Conservation (phyloP, 2,888 invertebrate genomes). For the Meta bourneti region DNA sequence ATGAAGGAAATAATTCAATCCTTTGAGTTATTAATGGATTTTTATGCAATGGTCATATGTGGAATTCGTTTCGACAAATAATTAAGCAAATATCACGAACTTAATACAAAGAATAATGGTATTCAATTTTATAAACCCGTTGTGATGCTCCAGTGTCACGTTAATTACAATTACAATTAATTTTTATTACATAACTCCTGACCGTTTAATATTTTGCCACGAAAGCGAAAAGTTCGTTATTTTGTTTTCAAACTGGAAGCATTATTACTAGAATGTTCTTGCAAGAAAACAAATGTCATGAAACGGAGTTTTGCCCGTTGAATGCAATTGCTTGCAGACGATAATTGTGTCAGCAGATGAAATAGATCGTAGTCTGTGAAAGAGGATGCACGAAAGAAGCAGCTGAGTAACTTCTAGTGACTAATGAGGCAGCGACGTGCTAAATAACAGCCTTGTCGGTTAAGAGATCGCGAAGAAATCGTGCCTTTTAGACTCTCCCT, state of each 20-base stretch:
- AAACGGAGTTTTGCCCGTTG: neutral
- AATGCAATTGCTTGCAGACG: neutral
- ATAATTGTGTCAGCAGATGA: conserved; percentile 29
- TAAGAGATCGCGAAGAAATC: neutral
- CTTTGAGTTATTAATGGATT: too few relatives aligned
- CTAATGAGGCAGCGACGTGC: neutral
- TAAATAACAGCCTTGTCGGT: conserved; percentile 4
- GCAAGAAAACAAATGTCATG: too few relatives aligned
- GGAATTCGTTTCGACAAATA: too few relatives aligned
- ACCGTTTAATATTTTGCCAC: neutral
- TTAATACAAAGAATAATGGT: too few relatives aligned
- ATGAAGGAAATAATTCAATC: too few relatives aligned
- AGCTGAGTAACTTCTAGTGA: conserved; percentile 16
- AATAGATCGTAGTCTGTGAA: conserved; percentile 3
- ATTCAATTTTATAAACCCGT: too few relatives aligned
- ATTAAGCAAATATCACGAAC: too few relatives aligned
- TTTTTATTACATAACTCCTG: neutral
- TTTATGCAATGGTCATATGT: too few relatives aligned
- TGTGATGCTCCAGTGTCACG: neutral
- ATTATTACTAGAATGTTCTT: too few relatives aligned
- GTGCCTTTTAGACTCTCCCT: neutral
- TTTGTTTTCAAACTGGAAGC: neutral
- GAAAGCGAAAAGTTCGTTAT: neutral
- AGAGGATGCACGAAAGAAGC: neutral
- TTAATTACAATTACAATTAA: neutral